Evolutionary conservation across 1,140 invertebrate species (phyloP), one percentile per base, ranked within the genome.

Genomic region (Chironomus tepperi): DNA sequence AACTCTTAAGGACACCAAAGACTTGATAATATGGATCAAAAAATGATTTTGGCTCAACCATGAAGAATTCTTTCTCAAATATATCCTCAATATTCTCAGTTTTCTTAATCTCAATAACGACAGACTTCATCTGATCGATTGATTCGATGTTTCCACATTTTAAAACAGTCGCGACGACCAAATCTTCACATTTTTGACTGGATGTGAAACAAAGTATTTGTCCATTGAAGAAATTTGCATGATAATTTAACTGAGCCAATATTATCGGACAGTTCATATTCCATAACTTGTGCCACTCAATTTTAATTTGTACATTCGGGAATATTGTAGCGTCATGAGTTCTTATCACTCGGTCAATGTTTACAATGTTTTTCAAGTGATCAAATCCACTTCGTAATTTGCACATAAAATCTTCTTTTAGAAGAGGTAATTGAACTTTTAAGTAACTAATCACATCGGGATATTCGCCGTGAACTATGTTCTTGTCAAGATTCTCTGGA

Each of bases 391-490:
- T 83, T 7, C 88, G 77, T 57, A 91, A 77, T 2, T 89, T 88
- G 0, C 80, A 79, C 57, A 87, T 83, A 81, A 90, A 90, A 81
- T 95, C 93, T 83, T 94, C 91, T 10, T 90, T 80, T 19, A 95
- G 80, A 2, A 94, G 81, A 10, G 90, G 82, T 78, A 91, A 93
- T 77, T 95, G 93, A 0, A 89, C 85, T 78, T 93, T 90, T 10
- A 95, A 80, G 79, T 95, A 95, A 77, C 93, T 87, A 34, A 90
- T 84, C 0, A 87, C 82, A 79, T 86, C 81, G 7, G 81, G 77
- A 80, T 91, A 93, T 0, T 81, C 78, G 2, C 89, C 90, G 42
- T 70, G n/a, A 10, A 19, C 9, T 3, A 70, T 9, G 19, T 19
- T 70, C 18, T 18, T 21, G 8, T 18, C 9, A 15, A 70, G 6